Evolutionary conservation across 1,140 invertebrate genomes (phyloP).

Genomic region (Copidosoma floridanum): DNA sequence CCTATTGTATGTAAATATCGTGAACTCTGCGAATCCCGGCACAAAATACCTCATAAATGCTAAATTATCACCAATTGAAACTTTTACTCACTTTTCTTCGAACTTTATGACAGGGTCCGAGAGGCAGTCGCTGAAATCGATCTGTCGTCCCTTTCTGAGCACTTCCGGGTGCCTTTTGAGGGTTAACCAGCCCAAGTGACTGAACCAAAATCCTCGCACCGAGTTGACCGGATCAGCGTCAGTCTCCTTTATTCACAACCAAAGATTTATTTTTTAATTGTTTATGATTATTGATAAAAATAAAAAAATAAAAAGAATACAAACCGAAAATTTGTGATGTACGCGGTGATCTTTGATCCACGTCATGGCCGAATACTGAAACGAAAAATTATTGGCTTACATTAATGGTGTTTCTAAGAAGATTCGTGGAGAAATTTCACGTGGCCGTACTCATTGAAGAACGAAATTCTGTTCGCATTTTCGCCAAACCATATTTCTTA

Average conservation of each 20-base stretch:
- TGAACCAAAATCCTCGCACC: conserved; percentile 9
- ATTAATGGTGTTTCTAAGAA: too few species aligned
- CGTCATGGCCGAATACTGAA: conserved; percentile 22
- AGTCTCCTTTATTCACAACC: too few species aligned
- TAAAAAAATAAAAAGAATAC: too few species aligned
- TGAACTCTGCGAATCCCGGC: too few species aligned
- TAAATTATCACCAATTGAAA: too few species aligned
- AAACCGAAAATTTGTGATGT: conserved; percentile 3
- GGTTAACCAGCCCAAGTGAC: conserved; percentile 16
- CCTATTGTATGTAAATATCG: too few species aligned
- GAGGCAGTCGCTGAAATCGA: conserved; percentile 13
- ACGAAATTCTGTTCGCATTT: too few species aligned
- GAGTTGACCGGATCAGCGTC: conserved; percentile 22
- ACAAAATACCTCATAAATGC: too few species aligned
- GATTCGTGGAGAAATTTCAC: neutral
- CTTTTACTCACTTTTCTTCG: neutral
- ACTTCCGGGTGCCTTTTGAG: conserved; percentile 23
- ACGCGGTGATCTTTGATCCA: neutral
- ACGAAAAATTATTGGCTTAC: neutral
- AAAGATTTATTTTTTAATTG: conserved; percentile 10
- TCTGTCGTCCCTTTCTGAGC: neutral
- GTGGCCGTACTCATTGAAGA: too few species aligned
- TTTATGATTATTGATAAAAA: neutral
- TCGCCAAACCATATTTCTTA: too few species aligned
- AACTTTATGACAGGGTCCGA: conserved; percentile 12